Evolutionary conservation across 2,797 vertebrate genomes (phyloP).

Genomic region (Serranus cabrilla): DNA sequence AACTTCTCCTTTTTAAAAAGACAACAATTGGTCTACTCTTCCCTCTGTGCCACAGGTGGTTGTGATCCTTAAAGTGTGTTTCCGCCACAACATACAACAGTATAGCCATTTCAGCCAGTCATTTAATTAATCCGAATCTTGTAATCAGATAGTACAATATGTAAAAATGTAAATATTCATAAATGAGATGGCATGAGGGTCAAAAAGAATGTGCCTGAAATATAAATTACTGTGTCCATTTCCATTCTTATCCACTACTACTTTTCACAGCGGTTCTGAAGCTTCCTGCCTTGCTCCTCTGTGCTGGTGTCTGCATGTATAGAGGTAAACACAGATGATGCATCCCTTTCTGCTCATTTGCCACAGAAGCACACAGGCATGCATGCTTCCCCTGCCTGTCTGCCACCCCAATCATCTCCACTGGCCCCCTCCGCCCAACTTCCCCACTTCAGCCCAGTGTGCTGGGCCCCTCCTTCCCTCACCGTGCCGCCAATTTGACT

Average conservation of each 20-base stretch:
- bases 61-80: neutral
- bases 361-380: conserved; percentile 16
- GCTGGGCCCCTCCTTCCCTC: conserved; percentile 65
- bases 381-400: conserved; percentile 30
- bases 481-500: conserved; percentile 84
- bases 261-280: neutral
- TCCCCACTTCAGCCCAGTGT: conserved; percentile 35
- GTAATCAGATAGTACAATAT: neutral
- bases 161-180: neutral
- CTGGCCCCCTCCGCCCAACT: conserved; percentile 27
- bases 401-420: conserved; percentile 53
- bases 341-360: conserved; percentile 42
- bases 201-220: neutral
- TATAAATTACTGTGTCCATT: neutral
- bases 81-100: neutral
- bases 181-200: neutral
- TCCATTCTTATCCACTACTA: neutral
- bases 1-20: no score
- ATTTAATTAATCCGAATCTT: neutral
- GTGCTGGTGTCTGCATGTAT: neutral
- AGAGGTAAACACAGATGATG: conserved; percentile 26
- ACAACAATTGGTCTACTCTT: no score
- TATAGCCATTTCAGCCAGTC: neutral
- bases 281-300: neutral
- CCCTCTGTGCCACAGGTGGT: neutral